These are phyloP conservation scores for Lepidostoma basale DNA, from an alignment of 1,140 invertebrate genomes.

Conservation along the genomic window DNA sequence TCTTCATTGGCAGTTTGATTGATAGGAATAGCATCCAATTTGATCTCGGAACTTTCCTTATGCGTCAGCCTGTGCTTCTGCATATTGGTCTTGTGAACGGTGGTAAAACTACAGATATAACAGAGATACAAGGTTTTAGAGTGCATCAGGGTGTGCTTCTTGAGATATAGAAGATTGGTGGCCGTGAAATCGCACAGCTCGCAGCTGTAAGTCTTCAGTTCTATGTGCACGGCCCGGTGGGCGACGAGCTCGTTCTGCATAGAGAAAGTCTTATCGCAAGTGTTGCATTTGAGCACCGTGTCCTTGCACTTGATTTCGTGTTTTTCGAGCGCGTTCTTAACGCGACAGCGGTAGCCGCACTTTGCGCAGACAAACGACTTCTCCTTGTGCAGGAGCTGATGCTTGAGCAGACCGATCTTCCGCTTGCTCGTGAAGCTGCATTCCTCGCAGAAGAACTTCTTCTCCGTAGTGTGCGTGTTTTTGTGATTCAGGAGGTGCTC, in stretches of 20 bases:
- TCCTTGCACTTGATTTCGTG: conserved; percentile 12
- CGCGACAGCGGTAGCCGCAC: conserved; percentile 7
- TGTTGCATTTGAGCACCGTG: neutral
- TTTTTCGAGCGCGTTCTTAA: neutral
- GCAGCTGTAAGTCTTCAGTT: conserved; percentile 3
- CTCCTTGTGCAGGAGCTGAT: neutral
- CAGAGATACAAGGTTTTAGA: neutral
- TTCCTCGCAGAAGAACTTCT: conserved; percentile 61
- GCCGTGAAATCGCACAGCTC: conserved; percentile 9
- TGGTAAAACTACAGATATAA: conserved; percentile 11
- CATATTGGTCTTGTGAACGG: conserved; percentile 8
- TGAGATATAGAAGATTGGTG: neutral
- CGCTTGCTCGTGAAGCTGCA: conserved; percentile 52
- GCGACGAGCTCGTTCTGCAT: neutral
- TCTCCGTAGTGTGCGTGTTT: conserved; percentile 51
- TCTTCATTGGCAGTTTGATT: neutral
- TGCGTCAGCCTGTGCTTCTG: conserved; percentile 15
- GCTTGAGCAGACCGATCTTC: neutral
- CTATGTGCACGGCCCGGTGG: conserved; percentile 1
- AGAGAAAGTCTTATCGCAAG: conserved; percentile 1
- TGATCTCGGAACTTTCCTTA: neutral
- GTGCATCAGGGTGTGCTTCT: neutral
- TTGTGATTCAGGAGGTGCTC: conserved; percentile 49
- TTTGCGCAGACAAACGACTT: conserved; percentile 2
- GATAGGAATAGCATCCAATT: neutral